phyloP scores from a whole-genome alignment of 2,113 vertebrate species.

The Toxotes chatareus region DNA sequence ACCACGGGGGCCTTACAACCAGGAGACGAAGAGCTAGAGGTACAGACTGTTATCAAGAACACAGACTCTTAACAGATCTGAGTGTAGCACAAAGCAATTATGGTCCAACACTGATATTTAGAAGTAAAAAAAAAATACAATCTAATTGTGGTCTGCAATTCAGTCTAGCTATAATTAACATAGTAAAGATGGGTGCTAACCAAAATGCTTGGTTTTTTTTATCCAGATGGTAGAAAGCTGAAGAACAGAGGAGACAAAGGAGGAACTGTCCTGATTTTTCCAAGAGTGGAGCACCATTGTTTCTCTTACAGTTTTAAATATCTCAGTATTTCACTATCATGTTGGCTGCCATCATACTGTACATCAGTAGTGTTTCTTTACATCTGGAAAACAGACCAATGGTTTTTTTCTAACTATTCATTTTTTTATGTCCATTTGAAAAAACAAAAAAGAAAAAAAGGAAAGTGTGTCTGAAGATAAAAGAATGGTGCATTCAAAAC shows the following conservation, averaged over 20 bases:
- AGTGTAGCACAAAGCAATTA: neutral
- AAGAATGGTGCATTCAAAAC: slow-evolving; percentile 73
- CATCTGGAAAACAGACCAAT: slow-evolving; percentile 83
- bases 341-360: slow-evolving; percentile 90
- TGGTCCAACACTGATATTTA: neutral
- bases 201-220: slow-evolving; percentile 26
- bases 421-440: slow-evolving; percentile 78
- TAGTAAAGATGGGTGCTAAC: neutral
- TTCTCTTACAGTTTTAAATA: slow-evolving; percentile 87
- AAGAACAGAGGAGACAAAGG: slow-evolving; percentile 79
- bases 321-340: slow-evolving; percentile 91
- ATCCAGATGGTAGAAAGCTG: slow-evolving; percentile 96
- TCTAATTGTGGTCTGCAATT: neutral
- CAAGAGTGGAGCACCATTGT: slow-evolving; percentile 83
- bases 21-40: slow-evolving; percentile 95
- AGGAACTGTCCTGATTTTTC: slow-evolving; percentile 81
- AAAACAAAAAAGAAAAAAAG: slow-evolving; percentile 59
- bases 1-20: slow-evolving; percentile 92
- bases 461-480: slow-evolving; percentile 56
- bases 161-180: too few relatives aligned
- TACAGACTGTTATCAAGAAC: slow-evolving; percentile 49
- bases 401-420: slow-evolving; percentile 80
- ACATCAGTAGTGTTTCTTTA: slow-evolving; percentile 86
- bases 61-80: neutral
- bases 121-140: neutral